Conservation (phyloP, 2,113 vertebrate genomes). For the Zingel zingel region DNA sequence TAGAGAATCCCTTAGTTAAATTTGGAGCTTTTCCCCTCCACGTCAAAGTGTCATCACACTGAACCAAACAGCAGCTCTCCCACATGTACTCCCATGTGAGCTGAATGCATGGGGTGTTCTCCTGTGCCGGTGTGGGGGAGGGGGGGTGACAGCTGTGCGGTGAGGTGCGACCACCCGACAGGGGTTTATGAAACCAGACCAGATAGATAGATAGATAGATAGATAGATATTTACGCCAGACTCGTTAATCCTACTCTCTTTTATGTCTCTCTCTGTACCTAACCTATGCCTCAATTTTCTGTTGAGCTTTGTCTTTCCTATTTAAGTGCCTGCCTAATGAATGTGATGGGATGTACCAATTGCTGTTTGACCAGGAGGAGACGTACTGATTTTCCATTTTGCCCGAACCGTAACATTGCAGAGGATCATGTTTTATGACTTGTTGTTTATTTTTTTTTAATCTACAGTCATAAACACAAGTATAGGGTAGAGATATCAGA, state of each 20-base stretch:
- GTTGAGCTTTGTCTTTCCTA: background rate
- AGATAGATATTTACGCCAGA: too few relatives aligned
- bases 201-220: too few relatives aligned
- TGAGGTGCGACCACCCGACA: constrained; percentile 59
- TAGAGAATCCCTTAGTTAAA: background rate
- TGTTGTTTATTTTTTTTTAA: background rate
- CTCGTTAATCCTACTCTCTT: background rate
- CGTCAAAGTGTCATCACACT: constrained; percentile 1
- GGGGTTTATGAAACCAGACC: constrained; percentile 72
- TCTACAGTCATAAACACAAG: background rate
- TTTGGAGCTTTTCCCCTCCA: background rate
- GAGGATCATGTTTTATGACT: background rate
- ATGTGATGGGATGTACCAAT: background rate
- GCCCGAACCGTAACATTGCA: background rate
- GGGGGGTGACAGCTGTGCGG: constrained; percentile 41
- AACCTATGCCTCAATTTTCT: background rate
- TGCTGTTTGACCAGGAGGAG: background rate
- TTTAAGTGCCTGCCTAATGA: background rate
- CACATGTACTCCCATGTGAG: constrained; percentile 75
- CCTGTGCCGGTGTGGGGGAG: background rate
- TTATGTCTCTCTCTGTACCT: background rate
- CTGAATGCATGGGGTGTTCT: constrained; percentile 31
- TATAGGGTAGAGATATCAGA: background rate
- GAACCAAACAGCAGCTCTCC: constrained; percentile 26
- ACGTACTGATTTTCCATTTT: background rate